Base-by-base conservation (phyloP, 2,113 vertebrate species). In the Alectura lathami region DNA sequence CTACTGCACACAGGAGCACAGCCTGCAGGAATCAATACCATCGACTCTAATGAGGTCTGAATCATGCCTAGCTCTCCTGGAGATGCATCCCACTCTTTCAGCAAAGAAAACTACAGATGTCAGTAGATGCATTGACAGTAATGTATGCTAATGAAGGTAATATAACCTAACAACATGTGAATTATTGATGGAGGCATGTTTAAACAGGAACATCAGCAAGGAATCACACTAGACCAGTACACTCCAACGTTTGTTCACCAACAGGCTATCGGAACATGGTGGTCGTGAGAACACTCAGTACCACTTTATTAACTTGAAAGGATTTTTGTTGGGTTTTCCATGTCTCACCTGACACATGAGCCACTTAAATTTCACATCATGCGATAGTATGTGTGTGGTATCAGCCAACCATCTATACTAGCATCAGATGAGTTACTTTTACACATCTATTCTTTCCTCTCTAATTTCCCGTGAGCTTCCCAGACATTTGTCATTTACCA, bases 131-230 rank as follows among this genome's bases (percentile, higher is more conserved):
- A 88, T 1, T 88, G 90, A 92, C 93, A 93, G 88, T 90, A 96
- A 96, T 89, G 32, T 79, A 94, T 87, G 95, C 83, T 94, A 93
- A 96, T 94, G 80, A 94, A 91, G 62, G 70, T 70, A 90, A 93
- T 66, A 67, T 48, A 91, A 80, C 79, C 87, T 91, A 93, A 96
- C 83, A 83, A 85, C 91, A 95, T 26, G 95, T 86, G 95, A 93
- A 95, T 95, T 96, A 96, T 93, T 96, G 86, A 97, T 92, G 84
- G 43, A 73, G 74, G 78, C 91, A 93, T 56, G 81, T 93, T 96
- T 94, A 68, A 96, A 79, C 78, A 84, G 83, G 83, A 94, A 88
- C 90, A 78, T 74, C 87, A 70, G 87, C 89, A 73, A 66, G 47
- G 84, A 84, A 79, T 69, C 87, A 75, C 89, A 91, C 42, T 53